Conservation (phyloP, 2,888 invertebrate species). For the Meiosimyza decipiens region DNA sequence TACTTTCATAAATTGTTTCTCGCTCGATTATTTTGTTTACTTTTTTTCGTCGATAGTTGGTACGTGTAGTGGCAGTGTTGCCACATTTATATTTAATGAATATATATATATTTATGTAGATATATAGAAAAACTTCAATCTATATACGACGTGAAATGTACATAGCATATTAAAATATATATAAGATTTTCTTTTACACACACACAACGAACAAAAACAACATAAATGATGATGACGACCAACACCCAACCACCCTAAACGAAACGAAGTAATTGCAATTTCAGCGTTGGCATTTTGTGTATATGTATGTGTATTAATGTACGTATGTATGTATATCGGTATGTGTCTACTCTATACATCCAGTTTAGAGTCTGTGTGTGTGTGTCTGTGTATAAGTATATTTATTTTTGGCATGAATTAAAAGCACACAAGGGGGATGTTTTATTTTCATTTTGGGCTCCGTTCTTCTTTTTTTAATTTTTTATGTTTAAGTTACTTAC, state of each 20-base stretch:
- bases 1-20: constrained; percentile 23
- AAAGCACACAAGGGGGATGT: constrained; percentile 60
- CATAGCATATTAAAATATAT: constrained; percentile 44
- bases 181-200: constrained; percentile 27
- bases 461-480: constrained; percentile 39
- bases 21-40: constrained; percentile 20
- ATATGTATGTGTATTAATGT: constrained; percentile 34
- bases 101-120: no score
- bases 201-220: constrained; percentile 21
- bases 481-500: constrained; percentile 23
- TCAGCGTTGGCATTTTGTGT: neutral
- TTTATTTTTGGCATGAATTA: constrained; percentile 59
- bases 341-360: neutral
- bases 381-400: constrained; percentile 48
- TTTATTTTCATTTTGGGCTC: constrained; percentile 46
- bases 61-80: no score
- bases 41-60: constrained; percentile 10
- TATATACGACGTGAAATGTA: constrained; percentile 17
- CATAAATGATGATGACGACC: neutral
- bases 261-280: constrained; percentile 11
- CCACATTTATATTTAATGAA: no score
- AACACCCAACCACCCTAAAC: neutral
- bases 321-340: constrained; percentile 38
- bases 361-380: constrained; percentile 31
- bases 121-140: neutral